phyloP scores from a whole-genome alignment of 1,140 invertebrate species.

The Marisa cornuarietis region DNA sequence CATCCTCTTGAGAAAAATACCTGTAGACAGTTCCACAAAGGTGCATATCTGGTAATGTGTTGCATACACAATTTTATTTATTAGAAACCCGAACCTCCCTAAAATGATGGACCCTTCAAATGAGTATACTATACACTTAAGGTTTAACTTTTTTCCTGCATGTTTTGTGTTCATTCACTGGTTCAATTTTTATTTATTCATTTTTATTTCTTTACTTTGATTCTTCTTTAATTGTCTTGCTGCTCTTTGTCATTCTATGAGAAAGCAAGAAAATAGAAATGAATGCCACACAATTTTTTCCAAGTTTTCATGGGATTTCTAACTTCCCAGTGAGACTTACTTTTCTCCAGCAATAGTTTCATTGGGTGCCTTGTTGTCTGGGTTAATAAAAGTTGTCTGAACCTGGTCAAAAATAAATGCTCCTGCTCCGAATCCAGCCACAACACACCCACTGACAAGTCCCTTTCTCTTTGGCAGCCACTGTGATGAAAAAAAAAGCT shows the following conservation, averaged over 20 bases:
- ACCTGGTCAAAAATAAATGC: slow-evolving; percentile 65
- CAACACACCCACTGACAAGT: slow-evolving; percentile 65
- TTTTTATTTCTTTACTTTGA: no score
- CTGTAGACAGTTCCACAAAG: slow-evolving; percentile 42
- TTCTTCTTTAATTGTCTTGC: no score
- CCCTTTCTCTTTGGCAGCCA: slow-evolving; percentile 67
- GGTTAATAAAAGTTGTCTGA: slow-evolving; percentile 67
- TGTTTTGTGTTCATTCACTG: no score
- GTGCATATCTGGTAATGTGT: background rate
- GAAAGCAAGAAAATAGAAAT: no score
- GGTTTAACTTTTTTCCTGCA: no score
- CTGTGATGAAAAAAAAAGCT: slow-evolving; percentile 41
- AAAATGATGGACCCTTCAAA: no score
- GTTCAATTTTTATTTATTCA: no score
- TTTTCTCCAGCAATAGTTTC: slow-evolving; percentile 31
- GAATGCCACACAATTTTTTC: background rate
- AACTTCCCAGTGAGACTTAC: slow-evolving; percentile 20
- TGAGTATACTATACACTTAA: no score
- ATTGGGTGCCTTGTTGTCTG: slow-evolving; percentile 58
- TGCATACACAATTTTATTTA: no score
- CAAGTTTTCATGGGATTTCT: background rate
- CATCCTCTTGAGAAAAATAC: slow-evolving; percentile 58
- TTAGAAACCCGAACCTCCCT: no score
- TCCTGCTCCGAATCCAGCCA: slow-evolving; percentile 66
- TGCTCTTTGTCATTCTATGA: no score